Base-by-base conservation (phyloP, 2,113 vertebrate genomes). In the Lasiurus cinereus region DNA sequence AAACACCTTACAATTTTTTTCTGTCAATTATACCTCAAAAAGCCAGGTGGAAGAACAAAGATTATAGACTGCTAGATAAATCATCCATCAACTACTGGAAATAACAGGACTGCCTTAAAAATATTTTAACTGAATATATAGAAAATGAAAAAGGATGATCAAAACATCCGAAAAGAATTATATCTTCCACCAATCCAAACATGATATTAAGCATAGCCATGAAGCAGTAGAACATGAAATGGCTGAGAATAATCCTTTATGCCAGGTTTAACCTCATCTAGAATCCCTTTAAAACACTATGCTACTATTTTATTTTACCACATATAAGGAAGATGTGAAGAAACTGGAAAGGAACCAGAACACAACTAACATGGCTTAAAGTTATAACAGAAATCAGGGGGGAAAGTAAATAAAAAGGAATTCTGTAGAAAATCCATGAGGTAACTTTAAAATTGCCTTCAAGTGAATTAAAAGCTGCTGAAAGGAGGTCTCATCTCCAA, bases 261-360 rank as follows among this genome's bases (percentile, higher is more conserved):
- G 46, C 46, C 46, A 46, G 46, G 10, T 69, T 33, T 92, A 91
- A 79, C 39, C 73, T 93, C 62, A 79, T 5, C 88, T 50, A 74
- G 24, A 94, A 56, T 77, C 33, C 82, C 83, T 93, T 94, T 29
- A 33, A 87, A 94, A 87, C 80, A 59, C 8, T 70, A 31, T 24
- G 15, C 14, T 92, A 9, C 3, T 31, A 96, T 94, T 95, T 91
- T 85, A 78, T 95, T 91, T 96, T 88, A 76, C 8, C 64, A 76
- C 39, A 80, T 67, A 77, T 43, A 77, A 94, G 29, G 1, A 96
- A 88, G 46, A 85, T 50, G 14, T 88, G 14, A 89, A 73, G 52
- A 79, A 94, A 90, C 66, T 96, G 83, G 59, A 90, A 59, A 92
- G 78, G 21, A 94, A 70, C 50, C 77, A 95, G 56, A 92, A 96